Evolutionary conservation across 2,113 vertebrate species (phyloP), one percentile per base, ranked within the genome.

Genomic region (Sitta europaea): DNA sequence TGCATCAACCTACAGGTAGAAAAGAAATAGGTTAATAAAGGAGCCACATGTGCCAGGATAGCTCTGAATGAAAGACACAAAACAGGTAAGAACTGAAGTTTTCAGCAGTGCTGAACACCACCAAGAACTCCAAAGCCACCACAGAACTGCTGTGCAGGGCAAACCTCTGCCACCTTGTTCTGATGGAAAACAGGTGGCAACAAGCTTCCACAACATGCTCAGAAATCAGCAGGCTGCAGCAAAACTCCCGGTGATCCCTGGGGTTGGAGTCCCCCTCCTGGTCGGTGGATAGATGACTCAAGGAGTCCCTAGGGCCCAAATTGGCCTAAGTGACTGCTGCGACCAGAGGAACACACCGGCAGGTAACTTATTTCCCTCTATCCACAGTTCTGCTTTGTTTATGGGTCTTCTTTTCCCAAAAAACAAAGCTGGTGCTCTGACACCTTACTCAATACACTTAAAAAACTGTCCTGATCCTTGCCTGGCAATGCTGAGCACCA

Each of bases 1-100:
- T 3, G 98, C 97, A 48, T 97, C 98, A 31, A 99, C 99, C 99
- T 99, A 93, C 19, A 82, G 86, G 40, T 6, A 70, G 70, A 77
- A 81, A 88, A 88, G 2, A 71, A 88, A 90, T 0, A 58, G 14
- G 47, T 93, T 54, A 71, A 53, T n/a, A 16, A 36, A 71, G 45
- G 21, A 72, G 23, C 14, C 25, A 14, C 12, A 38, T 11, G 13
- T 85, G 50, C 31, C 22, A 63, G 36, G 38, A 45, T 14, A 10
- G 22, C 18, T 80, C 40, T 54, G 42, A 90, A 75, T 38, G 25
- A 42, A 62, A 40, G 50, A 81, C n/a, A 36, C 14, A 33, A 15
- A 53, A 29, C 21, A 42, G 31, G 20, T 50, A 83, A 62, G 61
- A 70, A 53, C 21, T 65, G n/a, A 16, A 20, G 29, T 33, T 79